These are phyloP conservation scores for Drosophila sordidapex DNA, from an alignment of 2,888 invertebrate species.

Conservation along the genomic window DNA sequence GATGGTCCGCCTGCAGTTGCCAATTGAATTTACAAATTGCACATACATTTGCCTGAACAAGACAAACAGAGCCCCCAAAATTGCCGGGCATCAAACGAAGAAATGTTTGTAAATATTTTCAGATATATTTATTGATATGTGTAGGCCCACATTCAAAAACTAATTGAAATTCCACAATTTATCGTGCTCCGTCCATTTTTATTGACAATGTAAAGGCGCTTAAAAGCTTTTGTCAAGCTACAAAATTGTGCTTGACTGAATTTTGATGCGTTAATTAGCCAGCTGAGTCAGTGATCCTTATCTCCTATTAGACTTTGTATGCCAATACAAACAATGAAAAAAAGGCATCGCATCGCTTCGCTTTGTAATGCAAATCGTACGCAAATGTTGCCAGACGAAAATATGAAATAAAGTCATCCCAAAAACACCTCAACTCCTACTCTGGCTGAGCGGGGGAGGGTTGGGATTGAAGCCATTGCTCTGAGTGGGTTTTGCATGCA, in stretches of 20 bases:
- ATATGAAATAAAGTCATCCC: conserved; percentile 72
- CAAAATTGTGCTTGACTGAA: conserved; percentile 5
- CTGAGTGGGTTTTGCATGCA: conserved; percentile 54
- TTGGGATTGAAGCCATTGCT: conserved; percentile 33
- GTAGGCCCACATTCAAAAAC: conserved; percentile 16
- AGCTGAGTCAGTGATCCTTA: conserved; percentile 23
- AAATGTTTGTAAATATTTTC: conserved; percentile 47
- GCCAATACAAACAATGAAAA: conserved; percentile 24
- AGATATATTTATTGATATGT: conserved; percentile 9
- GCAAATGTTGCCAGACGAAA: conserved; percentile 68
- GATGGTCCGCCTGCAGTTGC: conserved; percentile 42
- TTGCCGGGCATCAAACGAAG: conserved; percentile 42
- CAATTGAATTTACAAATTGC: conserved; percentile 73
- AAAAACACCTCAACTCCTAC: conserved; percentile 9
- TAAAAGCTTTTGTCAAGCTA: conserved; percentile 18
- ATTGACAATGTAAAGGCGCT: neutral
- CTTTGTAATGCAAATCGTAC: conserved; percentile 77
- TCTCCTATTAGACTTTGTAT: conserved; percentile 40
- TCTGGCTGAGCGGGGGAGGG: neutral
- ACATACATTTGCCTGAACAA: conserved; percentile 58
- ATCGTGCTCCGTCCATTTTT: neutral
- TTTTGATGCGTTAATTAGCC: conserved; percentile 49
- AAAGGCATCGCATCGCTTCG: conserved; percentile 44
- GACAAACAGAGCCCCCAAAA: conserved; percentile 33
- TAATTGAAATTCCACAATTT: conserved; percentile 42